Percentiles rank a stretch among this genome's conserved stretches.
phyloP scores from a whole-genome alignment of 2,888 invertebrate species.

The Phanerotoma sp. region DNA sequence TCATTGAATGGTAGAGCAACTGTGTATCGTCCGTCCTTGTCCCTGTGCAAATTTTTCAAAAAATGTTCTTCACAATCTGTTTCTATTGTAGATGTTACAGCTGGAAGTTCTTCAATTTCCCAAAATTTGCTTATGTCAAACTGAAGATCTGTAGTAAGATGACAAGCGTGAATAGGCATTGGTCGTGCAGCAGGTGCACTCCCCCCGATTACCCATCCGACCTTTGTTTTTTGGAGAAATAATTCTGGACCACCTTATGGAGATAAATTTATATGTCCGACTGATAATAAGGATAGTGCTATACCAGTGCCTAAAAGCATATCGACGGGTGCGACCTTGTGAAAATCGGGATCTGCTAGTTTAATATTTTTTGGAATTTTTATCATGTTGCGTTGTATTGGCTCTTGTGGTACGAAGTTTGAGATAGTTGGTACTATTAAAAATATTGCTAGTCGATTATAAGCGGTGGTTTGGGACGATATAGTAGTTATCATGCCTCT shows the following conservation, averaged over 20 bases:
- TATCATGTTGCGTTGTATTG: constrained; percentile 22
- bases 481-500: constrained; percentile 16
- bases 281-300: constrained; percentile 19
- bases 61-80: neutral
- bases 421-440: constrained; percentile 24
- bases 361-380: constrained; percentile 30
- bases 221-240: constrained; percentile 26
- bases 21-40: neutral
- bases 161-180: neutral
- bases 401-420: too few species aligned
- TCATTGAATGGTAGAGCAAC: neutral
- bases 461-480: constrained; percentile 18
- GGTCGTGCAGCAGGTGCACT: neutral
- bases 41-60: neutral
- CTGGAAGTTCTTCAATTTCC: too few species aligned
- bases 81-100: neutral
- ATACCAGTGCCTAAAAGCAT: constrained; percentile 28
- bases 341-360: constrained; percentile 33
- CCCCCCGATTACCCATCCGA: constrained; percentile 31
- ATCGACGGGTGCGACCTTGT: constrained; percentile 28
- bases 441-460: constrained; percentile 16
- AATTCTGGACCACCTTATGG: too few species aligned
- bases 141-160: neutral
- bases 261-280: constrained; percentile 20
- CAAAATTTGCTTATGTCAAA: too few species aligned